Base-by-base conservation (phyloP, 2,888 invertebrate genomes). In the Lydus trimaculatus region DNA sequence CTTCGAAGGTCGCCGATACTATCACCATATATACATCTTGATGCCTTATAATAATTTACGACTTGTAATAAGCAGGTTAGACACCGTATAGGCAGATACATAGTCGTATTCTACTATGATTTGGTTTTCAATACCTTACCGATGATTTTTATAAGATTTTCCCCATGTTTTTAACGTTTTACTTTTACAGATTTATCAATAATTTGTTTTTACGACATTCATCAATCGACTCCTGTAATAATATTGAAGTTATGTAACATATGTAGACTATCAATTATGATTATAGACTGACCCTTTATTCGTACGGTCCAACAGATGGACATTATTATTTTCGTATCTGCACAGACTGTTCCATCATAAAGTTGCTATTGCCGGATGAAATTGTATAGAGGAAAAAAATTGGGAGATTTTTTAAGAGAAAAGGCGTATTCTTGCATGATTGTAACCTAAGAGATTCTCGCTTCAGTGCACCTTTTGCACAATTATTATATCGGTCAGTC, bases 11-110 rank as follows among this genome's bases (percentile, higher is more conserved):
- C 48, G 48, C 9, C 20, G 48, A 20, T 48, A 48, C 20, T 48
- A 23, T 9, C 20, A 9, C 20, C 48, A 2, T 20, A 48, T 20
- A 48, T 43, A 48, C 48, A 48, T 43, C 67, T 68, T 68, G 69
- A 66, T 66, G 63, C 64, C 36, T n/a, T 64, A 61, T 70, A 67
- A 61, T 70, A 67, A 70, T 70, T 70, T 70, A 70, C 58, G 64
- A 67, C 48, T 67, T 58, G 67, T 70, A 70, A 70, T 70, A 66
- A 70, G 70, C 70, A 67, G 70, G 66, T 67, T 66, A 28, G 66
- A 58, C 62, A 31, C 61, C 39, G 58, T 63, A n/a, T n/a, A 68
- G 65, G 68, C 67, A 48, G 52, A 70, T 70, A 59, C 66, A 36
- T 67, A 66, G 69, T 69, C 65, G 61, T 59, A 70, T 67, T 66